These are phyloP conservation scores for Brachypteracias leptosomus DNA, from an alignment of 2,113 vertebrate genomes.

Conservation along the genomic window DNA sequence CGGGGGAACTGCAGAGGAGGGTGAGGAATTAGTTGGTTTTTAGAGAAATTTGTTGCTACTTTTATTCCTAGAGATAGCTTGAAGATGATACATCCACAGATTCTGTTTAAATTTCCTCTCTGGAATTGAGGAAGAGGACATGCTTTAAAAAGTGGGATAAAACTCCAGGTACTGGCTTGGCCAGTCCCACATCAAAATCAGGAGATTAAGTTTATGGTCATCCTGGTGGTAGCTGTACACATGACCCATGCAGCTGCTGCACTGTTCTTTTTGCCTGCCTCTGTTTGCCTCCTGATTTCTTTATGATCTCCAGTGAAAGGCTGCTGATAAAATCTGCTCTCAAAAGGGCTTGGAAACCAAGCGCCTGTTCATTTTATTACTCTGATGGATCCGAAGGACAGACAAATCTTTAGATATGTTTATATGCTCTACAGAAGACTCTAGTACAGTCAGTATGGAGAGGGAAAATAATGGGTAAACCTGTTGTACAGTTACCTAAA, in stretches of 20 bases:
- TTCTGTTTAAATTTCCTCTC: neutral
- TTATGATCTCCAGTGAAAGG: neutral
- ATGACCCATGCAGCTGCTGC: neutral
- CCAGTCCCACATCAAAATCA: neutral
- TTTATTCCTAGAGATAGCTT: neutral
- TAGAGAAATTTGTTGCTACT: neutral
- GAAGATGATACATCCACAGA: neutral
- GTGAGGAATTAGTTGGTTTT: neutral
- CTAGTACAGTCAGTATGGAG: neutral
- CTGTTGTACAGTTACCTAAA: neutral
- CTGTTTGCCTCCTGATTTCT: neutral
- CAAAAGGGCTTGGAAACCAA: neutral
- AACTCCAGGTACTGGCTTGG: neutral
- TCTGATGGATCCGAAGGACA: neutral
- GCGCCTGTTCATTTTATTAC: neutral
- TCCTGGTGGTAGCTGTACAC: neutral
- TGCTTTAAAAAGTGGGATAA: neutral
- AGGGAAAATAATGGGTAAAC: neutral
- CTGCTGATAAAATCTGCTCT: neutral
- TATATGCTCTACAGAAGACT: neutral
- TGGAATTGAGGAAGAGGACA: neutral
- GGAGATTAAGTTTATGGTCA: neutral
- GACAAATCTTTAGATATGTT: neutral
- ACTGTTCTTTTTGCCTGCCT: neutral
- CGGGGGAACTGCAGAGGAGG: neutral